Percentiles rank a stretch among this genome's conserved stretches.
These are phyloP conservation scores for Malacoraja senta DNA, from an alignment of 2,797 vertebrate genomes.

Conservation along the genomic window DNA sequence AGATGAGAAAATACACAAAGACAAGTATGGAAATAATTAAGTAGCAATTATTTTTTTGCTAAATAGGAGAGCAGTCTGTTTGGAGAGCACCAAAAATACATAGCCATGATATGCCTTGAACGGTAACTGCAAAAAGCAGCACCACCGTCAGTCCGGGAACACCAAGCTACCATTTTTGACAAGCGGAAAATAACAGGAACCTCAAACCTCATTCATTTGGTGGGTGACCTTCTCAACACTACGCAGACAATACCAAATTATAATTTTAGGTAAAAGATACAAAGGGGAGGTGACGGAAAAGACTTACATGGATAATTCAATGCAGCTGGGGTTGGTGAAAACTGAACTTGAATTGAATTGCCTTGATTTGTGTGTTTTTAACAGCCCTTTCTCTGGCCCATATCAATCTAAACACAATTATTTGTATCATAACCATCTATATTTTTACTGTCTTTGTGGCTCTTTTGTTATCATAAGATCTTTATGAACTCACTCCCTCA, in stretches of 20 bases:
- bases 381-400: background rate
- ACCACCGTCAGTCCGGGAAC: background rate
- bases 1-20: constrained; percentile 29
- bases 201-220: background rate
- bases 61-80: background rate
- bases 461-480: too few species aligned
- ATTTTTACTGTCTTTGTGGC: background rate
- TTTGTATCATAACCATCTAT: background rate
- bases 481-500: background rate
- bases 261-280: background rate
- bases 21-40: constrained; percentile 37
- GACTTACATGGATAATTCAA: too few species aligned
- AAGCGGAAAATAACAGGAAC: background rate
- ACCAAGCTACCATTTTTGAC: background rate
- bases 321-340: too few species aligned
- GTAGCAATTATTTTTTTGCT: background rate
- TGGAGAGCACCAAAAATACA: background rate
- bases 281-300: too few species aligned
- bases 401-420: background rate
- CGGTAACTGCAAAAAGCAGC: background rate
- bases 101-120: background rate
- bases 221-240: background rate
- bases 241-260: background rate
- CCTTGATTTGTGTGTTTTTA: background rate
- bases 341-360: too few species aligned